Percentiles rank a stretch among this genome's conserved stretches.
Evolutionary conservation across 2,888 invertebrate genomes (phyloP).

Genomic region (Drosophila pseudotalamancana): DNA sequence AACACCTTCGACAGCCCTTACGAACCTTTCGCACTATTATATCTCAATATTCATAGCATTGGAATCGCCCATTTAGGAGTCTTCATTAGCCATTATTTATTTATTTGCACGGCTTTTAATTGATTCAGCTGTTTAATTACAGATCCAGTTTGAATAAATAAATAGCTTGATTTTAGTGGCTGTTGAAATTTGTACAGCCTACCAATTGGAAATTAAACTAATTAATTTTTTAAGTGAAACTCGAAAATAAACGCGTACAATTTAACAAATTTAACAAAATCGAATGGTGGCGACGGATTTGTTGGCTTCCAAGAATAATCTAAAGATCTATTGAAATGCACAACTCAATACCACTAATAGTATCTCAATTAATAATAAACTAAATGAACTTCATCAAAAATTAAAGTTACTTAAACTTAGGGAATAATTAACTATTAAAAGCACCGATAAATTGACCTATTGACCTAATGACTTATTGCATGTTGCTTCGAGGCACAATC

Average conservation of each 20-base stretch:
- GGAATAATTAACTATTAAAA: slow-evolving; percentile 8
- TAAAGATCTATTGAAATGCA: too few relatives aligned
- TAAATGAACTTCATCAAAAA: neutral
- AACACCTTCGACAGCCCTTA: too few relatives aligned
- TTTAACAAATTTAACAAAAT: slow-evolving; percentile 15
- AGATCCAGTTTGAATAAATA: slow-evolving; percentile 33
- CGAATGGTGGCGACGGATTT: slow-evolving; percentile 17
- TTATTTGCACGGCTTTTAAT: slow-evolving; percentile 49
- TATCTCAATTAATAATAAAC: neutral
- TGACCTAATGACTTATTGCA: slow-evolving; percentile 32
- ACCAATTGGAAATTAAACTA: neutral
- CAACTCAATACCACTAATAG: too few relatives aligned
- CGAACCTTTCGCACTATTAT: too few relatives aligned
- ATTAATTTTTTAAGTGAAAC: slow-evolving; percentile 11
- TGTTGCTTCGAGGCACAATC: slow-evolving; percentile 1
- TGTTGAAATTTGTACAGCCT: slow-evolving; percentile 44
- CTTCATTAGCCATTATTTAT: neutral
- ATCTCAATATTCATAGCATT: too few relatives aligned
- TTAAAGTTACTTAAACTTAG: neutral
- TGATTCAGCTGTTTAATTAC: slow-evolving; percentile 50
- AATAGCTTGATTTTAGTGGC: slow-evolving; percentile 50
- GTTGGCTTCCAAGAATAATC: neutral
- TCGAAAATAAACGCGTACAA: too few relatives aligned
- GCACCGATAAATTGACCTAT: slow-evolving; percentile 56
- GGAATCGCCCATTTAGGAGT: too few relatives aligned